Evolutionary conservation across 53 echinoderm and acorn worm species (phyloP), one percentile per base, ranked within the genome.

Genomic region (Holothuria leucospilota): DNA sequence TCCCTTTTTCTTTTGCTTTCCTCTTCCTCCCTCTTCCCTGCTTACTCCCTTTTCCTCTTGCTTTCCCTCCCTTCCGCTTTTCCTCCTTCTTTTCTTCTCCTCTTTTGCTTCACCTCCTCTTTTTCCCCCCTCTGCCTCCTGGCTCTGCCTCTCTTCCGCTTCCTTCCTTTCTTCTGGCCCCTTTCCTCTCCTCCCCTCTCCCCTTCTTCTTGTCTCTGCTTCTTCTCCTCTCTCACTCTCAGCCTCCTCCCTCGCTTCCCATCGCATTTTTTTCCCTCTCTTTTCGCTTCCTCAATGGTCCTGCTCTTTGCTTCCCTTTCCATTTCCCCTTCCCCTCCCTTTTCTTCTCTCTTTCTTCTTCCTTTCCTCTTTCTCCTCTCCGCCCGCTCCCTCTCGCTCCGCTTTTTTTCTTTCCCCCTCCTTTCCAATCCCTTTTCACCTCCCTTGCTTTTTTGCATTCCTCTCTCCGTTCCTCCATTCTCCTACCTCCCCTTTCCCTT

Each of bases 261-360:
- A n/a, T n/a, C 58, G 56, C 12, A 56, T 24, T 12, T 13, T 24
- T 58, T 58, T 30, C 30, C 23, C 59, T 58, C 23, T 30, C n/a
- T 58, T 30, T 81, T 23, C 81, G n/a, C 25, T 59, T 58, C n/a
- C 81, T 58, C 23, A 24, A 56, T 52, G 24, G 51, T 23, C 81
- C 30, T 23, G 56, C 30, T 23, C 59, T 58, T 52, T 24, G 23
- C n/a, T n/a, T n/a, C n/a, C n/a, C n/a, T n/a, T n/a, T n/a, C n/a
- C n/a, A n/a, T n/a, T n/a, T n/a, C n/a, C n/a, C n/a, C n/a, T n/a
- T n/a, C n/a, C n/a, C n/a, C 58, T 24, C 58, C 23, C 58, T 58
- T 52, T 30, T 58, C n/a, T 59, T 53, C 23, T 30, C 30, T 23
- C 59, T 81, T 58, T 59, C 30, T 23, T 30, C 58, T 81, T 24